Conservation (phyloP, 2,113 vertebrate genomes). For the Tricholaema leucomelas region DNA sequence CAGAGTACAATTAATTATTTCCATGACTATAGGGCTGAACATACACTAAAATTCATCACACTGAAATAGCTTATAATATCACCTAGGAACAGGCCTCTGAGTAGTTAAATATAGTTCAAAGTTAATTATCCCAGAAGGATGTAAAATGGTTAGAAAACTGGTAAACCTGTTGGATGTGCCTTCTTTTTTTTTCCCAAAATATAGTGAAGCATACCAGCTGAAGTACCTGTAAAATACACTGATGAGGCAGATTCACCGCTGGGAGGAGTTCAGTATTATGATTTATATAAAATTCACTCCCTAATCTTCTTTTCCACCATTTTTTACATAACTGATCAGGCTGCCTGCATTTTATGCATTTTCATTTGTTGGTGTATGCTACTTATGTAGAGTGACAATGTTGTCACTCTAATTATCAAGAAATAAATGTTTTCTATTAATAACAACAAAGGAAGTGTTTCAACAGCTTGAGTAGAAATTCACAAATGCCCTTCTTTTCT, state of each 20-base stretch:
- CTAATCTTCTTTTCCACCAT: not conserved
- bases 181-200: too few species aligned
- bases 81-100: too few species aligned
- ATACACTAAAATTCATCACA: too few species aligned
- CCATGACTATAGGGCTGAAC: too few species aligned
- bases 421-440: not conserved
- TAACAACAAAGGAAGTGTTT: not conserved
- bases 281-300: too few species aligned
- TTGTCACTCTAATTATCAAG: not conserved
- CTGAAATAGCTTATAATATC: too few species aligned
- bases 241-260: constrained; percentile 7
- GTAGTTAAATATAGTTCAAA: too few species aligned
- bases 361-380: not conserved
- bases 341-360: not conserved
- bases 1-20: too few species aligned
- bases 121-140: too few species aligned
- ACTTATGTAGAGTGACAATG: not conserved
- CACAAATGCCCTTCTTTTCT: not conserved
- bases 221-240: constrained; percentile 1
- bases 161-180: too few species aligned
- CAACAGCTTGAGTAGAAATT: not conserved
- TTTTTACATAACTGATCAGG: not conserved
- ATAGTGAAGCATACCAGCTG: constrained; percentile 27
- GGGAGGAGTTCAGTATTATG: too few species aligned
- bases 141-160: too few species aligned